Conservation (phyloP, 2,797 vertebrate species). For the Phaenicophaeus curvirostris region DNA sequence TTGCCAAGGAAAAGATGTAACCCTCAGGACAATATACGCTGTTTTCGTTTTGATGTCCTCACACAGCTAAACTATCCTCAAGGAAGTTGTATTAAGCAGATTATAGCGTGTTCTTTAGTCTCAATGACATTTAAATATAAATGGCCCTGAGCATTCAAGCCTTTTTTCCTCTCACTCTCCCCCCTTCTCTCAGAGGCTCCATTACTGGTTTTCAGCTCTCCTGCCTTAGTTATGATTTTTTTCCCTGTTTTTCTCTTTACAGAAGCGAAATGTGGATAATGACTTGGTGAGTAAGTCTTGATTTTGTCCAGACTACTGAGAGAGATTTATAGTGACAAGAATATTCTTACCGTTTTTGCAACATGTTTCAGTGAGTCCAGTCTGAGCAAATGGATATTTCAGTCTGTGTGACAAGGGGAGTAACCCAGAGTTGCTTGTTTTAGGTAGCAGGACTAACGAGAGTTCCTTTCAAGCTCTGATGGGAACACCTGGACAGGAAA, state of each 20-base stretch:
- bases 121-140: neutral
- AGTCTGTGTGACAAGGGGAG: neutral
- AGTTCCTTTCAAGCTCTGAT: neutral
- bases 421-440: neutral
- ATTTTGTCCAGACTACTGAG: neutral
- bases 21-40: no score
- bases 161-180: neutral
- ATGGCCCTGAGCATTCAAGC: neutral
- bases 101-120: neutral
- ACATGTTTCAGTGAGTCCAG: neutral
- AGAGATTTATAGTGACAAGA: neutral
- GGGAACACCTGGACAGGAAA: neutral
- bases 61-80: neutral
- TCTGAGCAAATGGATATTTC: neutral
- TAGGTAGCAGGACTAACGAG: neutral
- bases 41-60: neutral
- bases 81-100: neutral
- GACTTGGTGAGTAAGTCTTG: constrained; percentile 68
- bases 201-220: neutral
- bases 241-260: constrained; percentile 57
- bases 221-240: neutral
- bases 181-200: neutral
- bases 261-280: constrained; percentile 69
- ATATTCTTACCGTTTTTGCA: neutral
- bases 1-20: neutral